Evolutionary conservation across 2,888 invertebrate species (phyloP).

Genomic region (Thelaira solivaga): DNA sequence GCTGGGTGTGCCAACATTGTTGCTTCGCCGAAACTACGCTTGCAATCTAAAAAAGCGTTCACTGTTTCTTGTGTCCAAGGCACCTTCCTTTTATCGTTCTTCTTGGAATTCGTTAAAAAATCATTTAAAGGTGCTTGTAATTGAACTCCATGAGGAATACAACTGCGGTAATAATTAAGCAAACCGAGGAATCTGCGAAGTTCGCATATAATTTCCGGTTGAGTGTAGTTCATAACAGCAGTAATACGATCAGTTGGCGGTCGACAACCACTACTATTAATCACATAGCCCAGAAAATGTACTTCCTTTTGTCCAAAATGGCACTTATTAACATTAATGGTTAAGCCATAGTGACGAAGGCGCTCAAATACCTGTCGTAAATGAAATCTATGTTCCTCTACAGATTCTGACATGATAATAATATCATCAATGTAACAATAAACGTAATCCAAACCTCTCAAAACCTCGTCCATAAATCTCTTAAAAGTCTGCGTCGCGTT

Average conservation of each 20-base stretch:
- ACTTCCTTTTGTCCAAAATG: conserved; percentile 24
- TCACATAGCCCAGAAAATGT: background rate
- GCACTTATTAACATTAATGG: conserved; percentile 30
- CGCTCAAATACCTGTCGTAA: conserved; percentile 18
- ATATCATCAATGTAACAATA: conserved; percentile 41
- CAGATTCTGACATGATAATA: conserved; percentile 10
- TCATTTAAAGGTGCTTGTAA: background rate
- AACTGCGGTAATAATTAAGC: conserved; percentile 37
- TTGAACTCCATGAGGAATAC: conserved; percentile 13
- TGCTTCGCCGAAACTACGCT: background rate
- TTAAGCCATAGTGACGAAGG: conserved; percentile 1
- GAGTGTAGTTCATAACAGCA: conserved; percentile 34
- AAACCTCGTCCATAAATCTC: conserved; percentile 46
- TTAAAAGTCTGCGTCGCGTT: conserved; percentile 55
- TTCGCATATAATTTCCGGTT: conserved; percentile 40
- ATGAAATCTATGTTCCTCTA: conserved; percentile 18
- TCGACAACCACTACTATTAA: conserved; percentile 10
- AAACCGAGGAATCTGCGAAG: conserved; percentile 59
- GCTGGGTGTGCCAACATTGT: background rate
- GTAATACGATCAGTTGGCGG: conserved; percentile 35
- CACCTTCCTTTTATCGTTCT: conserved; percentile 8
- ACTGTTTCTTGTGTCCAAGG: background rate
- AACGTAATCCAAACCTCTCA: conserved; percentile 34
- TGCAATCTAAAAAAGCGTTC: background rate
- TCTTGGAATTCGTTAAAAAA: conserved; percentile 19